Evolutionary conservation across 2,888 invertebrate genomes (phyloP), one percentile per base, ranked within the genome.

Genomic region (Brenthis hecate): DNA sequence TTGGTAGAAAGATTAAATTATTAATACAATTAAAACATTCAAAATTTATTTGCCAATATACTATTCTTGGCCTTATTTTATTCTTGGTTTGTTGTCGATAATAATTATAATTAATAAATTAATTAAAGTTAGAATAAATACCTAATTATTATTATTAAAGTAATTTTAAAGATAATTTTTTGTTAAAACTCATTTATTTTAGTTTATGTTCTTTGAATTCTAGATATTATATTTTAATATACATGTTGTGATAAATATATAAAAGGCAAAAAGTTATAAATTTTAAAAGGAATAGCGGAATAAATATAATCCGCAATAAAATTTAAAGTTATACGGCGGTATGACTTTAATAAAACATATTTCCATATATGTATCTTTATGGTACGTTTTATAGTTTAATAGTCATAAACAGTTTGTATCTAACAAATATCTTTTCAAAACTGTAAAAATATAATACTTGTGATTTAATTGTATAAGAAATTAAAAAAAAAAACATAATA

Each of bases 221-320:
- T 53, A 16, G 51, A 8, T 53, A 16, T 53, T 14, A 53, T 16
- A 53, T 53, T 53, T 53, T 8, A 16, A n/a, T 53, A n/a, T 5
- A 1, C 11, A 53, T n/a, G 51, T 53, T n/a, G 16, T 16, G n/a
- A 53, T 23, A 11, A 60, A 50, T 16, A 19, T 60, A 60, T 36
- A 62, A 62, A 62, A 62, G 62, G 62, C 13, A 36, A 53, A 53
- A 62, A 53, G 62, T 13, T 36, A 32, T 62, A 53, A 66, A 66
- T 60, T 53, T 62, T 51, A 70, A 70, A 57, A 60, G 19, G 51
- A 43, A 63, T 64, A 51, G 36, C 50, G 50, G 47, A 47, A 47
- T 28, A 68, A 70, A 65, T 68, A 68, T 65, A 53, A 65, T 55
- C 62, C 51, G 55, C 70, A 50, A 72, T 72, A 70, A 70, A 72